A percentile compares a stretch with the other conserved stretches of the same genome.
phyloP scores from a whole-genome alignment of 2,888 invertebrate genomes.

The Ametastegia equiseti region DNA sequence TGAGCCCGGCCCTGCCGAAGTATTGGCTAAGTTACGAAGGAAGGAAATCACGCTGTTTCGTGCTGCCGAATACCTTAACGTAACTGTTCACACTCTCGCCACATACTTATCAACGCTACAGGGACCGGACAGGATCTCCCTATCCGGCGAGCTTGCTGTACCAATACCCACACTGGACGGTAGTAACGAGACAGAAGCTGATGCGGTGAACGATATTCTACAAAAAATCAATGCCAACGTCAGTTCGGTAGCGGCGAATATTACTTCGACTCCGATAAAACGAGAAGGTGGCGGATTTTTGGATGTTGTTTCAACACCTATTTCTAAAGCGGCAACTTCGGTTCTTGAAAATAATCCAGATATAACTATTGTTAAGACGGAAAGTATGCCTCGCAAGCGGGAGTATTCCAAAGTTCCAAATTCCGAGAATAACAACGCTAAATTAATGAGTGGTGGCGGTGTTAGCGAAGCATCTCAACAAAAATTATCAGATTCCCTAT shows the following conservation, averaged over 20 bases:
- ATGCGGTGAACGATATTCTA: conserved; percentile 76
- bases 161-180: conserved; percentile 68
- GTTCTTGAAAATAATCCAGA: conserved; percentile 79
- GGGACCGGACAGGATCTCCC: conserved; percentile 76
- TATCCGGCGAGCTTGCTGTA: conserved; percentile 74
- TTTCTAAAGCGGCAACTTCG: conserved; percentile 71
- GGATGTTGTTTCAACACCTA: conserved; percentile 68
- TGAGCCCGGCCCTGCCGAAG: conserved; percentile 86
- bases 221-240: conserved; percentile 73
- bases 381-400: conserved; percentile 75
- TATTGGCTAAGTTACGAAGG: conserved; percentile 83
- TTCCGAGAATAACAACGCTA: conserved; percentile 74
- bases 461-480: conserved; percentile 69
- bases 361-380: conserved; percentile 81
- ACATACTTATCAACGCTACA: conserved; percentile 83
- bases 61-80: conserved; percentile 87
- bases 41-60: conserved; percentile 86
- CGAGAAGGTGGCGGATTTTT: conserved; percentile 74
- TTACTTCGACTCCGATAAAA: conserved; percentile 72
- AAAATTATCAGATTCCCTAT: conserved; percentile 68
- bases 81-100: conserved; percentile 85
- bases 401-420: conserved; percentile 74
- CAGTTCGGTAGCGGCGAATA: conserved; percentile 60
- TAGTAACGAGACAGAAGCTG: conserved; percentile 73
- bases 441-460: conserved; percentile 73